Conservation (phyloP, 2,113 vertebrate species). For the Siniperca knerii region DNA sequence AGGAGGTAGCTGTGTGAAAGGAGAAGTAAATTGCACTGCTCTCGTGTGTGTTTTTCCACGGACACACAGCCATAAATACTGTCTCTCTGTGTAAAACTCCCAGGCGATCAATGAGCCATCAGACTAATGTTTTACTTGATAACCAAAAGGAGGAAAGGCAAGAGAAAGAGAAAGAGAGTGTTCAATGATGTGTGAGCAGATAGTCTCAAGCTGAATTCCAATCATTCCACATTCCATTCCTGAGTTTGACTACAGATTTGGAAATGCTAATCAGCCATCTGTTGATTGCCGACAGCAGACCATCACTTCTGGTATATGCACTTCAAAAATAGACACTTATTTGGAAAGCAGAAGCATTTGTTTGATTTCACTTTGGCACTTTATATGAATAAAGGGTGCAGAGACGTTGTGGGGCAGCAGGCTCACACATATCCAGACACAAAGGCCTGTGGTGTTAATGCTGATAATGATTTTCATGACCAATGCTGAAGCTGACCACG, state of each 20-base stretch:
- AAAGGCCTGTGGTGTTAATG: background rate
- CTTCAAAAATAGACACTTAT: conserved; percentile 36
- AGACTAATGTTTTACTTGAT: conserved; percentile 61
- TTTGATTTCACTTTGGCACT: conserved; percentile 25
- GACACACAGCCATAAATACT: conserved; percentile 55
- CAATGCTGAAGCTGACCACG: background rate
- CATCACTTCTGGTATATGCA: conserved; percentile 41
- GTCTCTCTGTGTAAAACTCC: conserved; percentile 57
- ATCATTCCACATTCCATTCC: conserved; percentile 64
- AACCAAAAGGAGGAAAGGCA: conserved; percentile 44
- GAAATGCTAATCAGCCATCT: conserved; percentile 78
- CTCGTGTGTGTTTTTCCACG: conserved; percentile 47
- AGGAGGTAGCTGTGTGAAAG: conserved; percentile 52
- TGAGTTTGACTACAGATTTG: conserved; percentile 70
- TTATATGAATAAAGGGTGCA: background rate
- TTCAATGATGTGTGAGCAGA: conserved; percentile 39
- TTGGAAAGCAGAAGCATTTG: conserved; percentile 33
- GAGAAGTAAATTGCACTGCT: conserved; percentile 55
- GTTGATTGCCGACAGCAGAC: conserved; percentile 62
- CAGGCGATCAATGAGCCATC: conserved; percentile 57
- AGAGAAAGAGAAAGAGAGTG: conserved; percentile 4
- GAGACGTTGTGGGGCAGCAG: background rate
- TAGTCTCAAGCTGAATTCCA: conserved; percentile 68
- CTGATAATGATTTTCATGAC: conserved; percentile 10
- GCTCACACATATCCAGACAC: background rate